These are phyloP conservation scores for Poecile montanus DNA, from an alignment of 2,797 vertebrate species.

Conservation along the genomic window DNA sequence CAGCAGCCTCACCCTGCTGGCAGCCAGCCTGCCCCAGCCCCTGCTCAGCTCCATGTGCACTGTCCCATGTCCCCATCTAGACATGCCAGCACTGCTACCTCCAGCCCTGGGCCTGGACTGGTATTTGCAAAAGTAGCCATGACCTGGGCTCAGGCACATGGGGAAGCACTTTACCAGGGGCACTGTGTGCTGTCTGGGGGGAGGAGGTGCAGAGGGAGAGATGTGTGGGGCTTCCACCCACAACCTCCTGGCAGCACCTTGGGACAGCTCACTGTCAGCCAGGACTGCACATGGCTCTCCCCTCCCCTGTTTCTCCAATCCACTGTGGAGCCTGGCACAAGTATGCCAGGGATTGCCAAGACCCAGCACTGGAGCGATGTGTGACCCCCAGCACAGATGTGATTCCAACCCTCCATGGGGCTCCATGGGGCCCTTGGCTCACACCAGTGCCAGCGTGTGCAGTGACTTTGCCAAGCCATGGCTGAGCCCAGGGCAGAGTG, in stretches of 20 bases:
- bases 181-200: background rate
- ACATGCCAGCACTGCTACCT: fast-evolving
- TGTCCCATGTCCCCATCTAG: background rate
- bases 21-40: background rate
- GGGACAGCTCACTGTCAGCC: fast-evolving
- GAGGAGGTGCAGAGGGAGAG: background rate
- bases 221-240: background rate
- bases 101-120: background rate
- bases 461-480: background rate
- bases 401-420: fast-evolving
- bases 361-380: fast-evolving
- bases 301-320: background rate
- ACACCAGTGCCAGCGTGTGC: fast-evolving
- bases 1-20: background rate
- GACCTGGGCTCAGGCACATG: fast-evolving
- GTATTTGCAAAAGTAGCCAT: background rate
- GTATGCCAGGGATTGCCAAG: background rate
- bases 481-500: fast-evolving
- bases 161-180: background rate
- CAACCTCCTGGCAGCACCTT: fast-evolving
- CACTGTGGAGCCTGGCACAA: background rate
- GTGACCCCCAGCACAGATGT: fast-evolving
- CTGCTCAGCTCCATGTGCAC: background rate
- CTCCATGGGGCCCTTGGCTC: fast-evolving
- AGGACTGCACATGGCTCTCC: fast-evolving